A percentile compares a stretch with the other conserved stretches of the same genome.
These are phyloP conservation scores for Lacerta viridis DNA, from an alignment of 2,797 vertebrate genomes.

Conservation along the genomic window DNA sequence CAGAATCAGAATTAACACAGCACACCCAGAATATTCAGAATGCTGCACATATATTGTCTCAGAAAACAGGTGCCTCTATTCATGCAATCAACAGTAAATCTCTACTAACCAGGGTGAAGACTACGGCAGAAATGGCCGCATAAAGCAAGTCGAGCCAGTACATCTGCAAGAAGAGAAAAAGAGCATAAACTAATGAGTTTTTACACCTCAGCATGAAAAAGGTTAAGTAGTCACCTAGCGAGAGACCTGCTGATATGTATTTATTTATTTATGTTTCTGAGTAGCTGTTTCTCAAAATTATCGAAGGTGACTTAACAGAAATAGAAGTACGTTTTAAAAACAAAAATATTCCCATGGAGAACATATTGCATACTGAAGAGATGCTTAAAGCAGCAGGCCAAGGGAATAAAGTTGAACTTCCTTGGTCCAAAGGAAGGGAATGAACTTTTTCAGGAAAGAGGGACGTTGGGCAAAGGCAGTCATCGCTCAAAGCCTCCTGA, in stretches of 20 bases:
- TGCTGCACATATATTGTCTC: background rate
- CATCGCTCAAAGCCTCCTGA: background rate
- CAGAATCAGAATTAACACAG: background rate
- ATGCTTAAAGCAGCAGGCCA: background rate
- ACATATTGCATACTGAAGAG: background rate
- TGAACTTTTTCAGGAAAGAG: background rate
- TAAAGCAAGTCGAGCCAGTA: conserved; percentile 95
- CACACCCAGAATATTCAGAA: background rate
- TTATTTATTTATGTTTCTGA: too few relatives aligned
- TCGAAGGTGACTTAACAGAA: too few relatives aligned
- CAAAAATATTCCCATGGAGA: background rate
- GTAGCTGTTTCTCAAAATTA: too few relatives aligned
- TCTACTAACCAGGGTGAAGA: conserved; percentile 92
- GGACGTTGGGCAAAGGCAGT: background rate
- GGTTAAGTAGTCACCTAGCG: background rate
- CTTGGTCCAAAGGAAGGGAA: background rate
- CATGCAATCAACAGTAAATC: fast-evolving
- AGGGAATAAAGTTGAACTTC: background rate
- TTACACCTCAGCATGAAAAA: background rate
- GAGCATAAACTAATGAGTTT: background rate
- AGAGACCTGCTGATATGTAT: background rate
- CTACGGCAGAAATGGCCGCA: conserved; percentile 89
- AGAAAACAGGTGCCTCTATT: background rate
- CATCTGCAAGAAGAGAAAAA: conserved; percentile 79
- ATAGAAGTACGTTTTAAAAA: too few relatives aligned